Evolutionary conservation across 2,113 vertebrate species (phyloP).

Genomic region (Sinocyclocheilus anophthalmus): DNA sequence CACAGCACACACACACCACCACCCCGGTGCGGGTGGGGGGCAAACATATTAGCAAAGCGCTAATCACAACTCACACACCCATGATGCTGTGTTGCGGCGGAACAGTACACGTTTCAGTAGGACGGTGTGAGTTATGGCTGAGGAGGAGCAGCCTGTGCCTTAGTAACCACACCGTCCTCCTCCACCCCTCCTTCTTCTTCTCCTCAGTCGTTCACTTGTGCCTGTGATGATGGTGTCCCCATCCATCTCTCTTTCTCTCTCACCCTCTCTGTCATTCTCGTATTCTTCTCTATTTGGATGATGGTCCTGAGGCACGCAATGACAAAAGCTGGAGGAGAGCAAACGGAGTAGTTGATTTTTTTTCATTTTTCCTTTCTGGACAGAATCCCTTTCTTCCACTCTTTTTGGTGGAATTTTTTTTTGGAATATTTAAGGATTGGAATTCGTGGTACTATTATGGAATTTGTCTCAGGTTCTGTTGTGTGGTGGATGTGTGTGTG

Average conservation of each 20-base stretch:
- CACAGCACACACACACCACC: constrained; percentile 46
- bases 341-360: constrained; percentile 33
- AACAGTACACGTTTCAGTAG: constrained; percentile 45
- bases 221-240: constrained; percentile 67
- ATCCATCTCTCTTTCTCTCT: constrained; percentile 64
- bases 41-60: too few species aligned
- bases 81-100: not conserved
- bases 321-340: constrained; percentile 57
- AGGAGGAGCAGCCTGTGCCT: too few species aligned
- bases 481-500: constrained; percentile 44
- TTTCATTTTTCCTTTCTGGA: constrained; percentile 22
- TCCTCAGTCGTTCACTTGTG: constrained; percentile 71
- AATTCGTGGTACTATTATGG: constrained; percentile 14
- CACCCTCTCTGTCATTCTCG: constrained; percentile 45
- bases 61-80: constrained; percentile 3
- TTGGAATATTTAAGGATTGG: constrained; percentile 27
- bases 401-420: not conserved
- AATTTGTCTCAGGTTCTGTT: constrained; percentile 13
- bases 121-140: constrained; percentile 54
- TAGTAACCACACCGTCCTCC: constrained; percentile 67
- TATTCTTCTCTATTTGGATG: constrained; percentile 67
- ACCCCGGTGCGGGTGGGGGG: not conserved
- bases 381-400: not conserved
- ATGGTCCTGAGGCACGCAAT: too few species aligned
- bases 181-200: constrained; percentile 50